Evolutionary conservation across 1,140 invertebrate genomes (phyloP), one percentile per base, ranked within the genome.

Genomic region (Adelges cooleyi): DNA sequence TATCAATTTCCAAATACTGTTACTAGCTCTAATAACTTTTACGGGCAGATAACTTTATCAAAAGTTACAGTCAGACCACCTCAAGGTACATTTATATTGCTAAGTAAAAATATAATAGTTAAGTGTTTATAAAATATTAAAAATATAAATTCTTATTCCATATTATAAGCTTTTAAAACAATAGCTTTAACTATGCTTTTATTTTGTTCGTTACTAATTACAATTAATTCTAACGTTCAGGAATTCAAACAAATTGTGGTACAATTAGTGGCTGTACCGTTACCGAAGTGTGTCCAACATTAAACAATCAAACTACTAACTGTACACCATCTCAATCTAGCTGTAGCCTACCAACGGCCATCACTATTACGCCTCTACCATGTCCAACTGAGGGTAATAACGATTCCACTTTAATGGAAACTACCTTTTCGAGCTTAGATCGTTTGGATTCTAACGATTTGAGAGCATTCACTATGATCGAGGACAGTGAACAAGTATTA

Each of bases 391-490:
- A 59, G 20, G 36, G 25, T 9, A 56, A 56, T 44, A 22, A 59
- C 20, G 42, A 46, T 1, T 22, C 53, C 11, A 44, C 22, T 29
- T 42, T 62, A 20, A 48, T 62, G 53, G 53, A 56, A 42, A n/a
- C 33, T 27, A 46, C 56, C 18, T 48, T 62, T 1, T n/a, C 56
- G 29, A 48, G 56, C 6, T 17, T 59, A 46, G 54, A 59, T 18
- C 54, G 54, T 27, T 62, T 62, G 23, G 56, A 62, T 62, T 62
- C 56, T 25, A 62, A 42, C 33, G 56, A 62, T 48, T 62, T 62
- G n/a, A 59, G 54, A 15, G 53, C 23, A 46, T 59, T 59, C 13
- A 29, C 56, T 33, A 48, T 33, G 40, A 33, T 62, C 6, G 40
- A 20, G 33, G 56, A 48, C 10, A 48, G 42, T 48, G 56, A 62